phyloP scores from a whole-genome alignment of 2,797 vertebrate species.

The Coluber constrictor region DNA sequence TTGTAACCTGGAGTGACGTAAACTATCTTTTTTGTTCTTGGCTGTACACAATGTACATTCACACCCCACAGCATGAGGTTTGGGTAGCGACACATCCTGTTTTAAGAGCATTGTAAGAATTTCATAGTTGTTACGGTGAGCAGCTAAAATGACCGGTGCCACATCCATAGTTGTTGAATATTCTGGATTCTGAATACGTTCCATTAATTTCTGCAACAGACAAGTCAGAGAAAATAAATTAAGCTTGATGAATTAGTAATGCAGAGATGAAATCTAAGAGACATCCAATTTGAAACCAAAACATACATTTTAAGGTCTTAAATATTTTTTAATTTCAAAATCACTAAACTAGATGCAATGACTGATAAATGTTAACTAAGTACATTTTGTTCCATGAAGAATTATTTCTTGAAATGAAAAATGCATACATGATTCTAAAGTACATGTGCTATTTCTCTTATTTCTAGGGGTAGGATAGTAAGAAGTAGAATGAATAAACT shows the following conservation, averaged over 20 bases:
- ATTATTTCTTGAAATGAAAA: not conserved
- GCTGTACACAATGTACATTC: constrained; percentile 96
- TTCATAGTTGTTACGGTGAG: constrained; percentile 98
- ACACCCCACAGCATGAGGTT: constrained; percentile 97
- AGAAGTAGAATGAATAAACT: not conserved
- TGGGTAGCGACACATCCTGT: constrained; percentile 94
- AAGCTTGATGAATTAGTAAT: constrained; percentile 22
- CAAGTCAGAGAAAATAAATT: constrained; percentile 44
- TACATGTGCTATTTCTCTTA: not conserved
- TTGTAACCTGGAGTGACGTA: constrained; percentile 91
- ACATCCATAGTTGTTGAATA: constrained; percentile 99
- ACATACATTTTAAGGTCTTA: not conserved
- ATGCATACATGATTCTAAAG: not conserved
- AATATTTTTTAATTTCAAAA: not conserved
- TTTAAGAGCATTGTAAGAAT: constrained; percentile 98
- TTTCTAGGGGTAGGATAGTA: not conserved
- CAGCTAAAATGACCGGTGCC: constrained; percentile 96
- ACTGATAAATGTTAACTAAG: not conserved
- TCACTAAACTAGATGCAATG: not conserved
- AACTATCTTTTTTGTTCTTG: constrained; percentile 98
- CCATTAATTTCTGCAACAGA: constrained; percentile 91
- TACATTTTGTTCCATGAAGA: not conserved
- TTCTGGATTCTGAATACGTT: constrained; percentile 96
- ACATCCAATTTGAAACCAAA: not conserved
- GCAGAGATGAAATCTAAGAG: not conserved